A percentile compares a stretch with the other conserved stretches of the same genome.
Conservation (phyloP, 2,113 vertebrate genomes). For the Microcebus murinus region DNA sequence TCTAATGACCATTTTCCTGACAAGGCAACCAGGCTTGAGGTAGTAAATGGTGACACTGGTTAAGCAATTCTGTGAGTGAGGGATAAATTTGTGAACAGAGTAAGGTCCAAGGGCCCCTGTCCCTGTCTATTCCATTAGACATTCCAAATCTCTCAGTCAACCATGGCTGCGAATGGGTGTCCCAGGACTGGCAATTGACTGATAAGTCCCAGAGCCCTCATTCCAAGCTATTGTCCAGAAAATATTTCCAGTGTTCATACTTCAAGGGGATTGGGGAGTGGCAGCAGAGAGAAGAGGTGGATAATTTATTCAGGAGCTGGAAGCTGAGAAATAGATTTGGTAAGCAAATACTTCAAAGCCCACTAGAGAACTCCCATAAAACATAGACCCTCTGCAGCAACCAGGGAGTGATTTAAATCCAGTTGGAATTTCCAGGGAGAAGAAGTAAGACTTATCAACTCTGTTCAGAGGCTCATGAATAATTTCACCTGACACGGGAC, state of each 20-base stretch:
- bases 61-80: not conserved
- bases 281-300: not conserved
- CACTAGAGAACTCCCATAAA: slow-evolving; percentile 70
- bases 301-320: slow-evolving; percentile 64
- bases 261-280: not conserved
- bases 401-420: slow-evolving; percentile 65
- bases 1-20: not conserved
- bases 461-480: slow-evolving; percentile 6
- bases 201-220: not conserved
- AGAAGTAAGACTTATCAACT: slow-evolving; percentile 42
- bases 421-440: slow-evolving; percentile 67
- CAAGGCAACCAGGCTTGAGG: not conserved
- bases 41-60: not conserved
- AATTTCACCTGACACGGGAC: slow-evolving; percentile 53
- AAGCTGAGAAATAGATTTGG: slow-evolving; percentile 64
- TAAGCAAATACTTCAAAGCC: slow-evolving; percentile 70
- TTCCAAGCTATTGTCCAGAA: slow-evolving; percentile 20
- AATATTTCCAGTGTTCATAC: not conserved
- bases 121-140: not conserved
- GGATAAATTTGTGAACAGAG: not conserved
- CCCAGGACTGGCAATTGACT: not conserved
- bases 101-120: not conserved
- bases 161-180: not conserved
- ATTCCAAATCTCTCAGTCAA: not conserved
- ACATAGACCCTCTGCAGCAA: slow-evolving; percentile 43